Conservation (phyloP, 2,888 invertebrate species). For the Azorinus chamasolen region DNA sequence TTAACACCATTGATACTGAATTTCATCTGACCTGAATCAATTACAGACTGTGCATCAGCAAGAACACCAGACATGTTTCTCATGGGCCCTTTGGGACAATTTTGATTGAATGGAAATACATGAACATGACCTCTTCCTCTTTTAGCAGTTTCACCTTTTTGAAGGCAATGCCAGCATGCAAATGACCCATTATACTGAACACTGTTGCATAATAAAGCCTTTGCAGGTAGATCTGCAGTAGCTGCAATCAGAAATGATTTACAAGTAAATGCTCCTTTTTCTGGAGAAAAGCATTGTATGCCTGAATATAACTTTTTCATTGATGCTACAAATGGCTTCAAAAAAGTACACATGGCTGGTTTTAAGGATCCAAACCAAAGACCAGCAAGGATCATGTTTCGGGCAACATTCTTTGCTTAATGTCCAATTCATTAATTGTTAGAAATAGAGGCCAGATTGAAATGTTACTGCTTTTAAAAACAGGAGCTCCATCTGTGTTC, state of each 20-base stretch:
- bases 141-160: slow-evolving; percentile 31
- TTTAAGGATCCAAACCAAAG: slow-evolving; percentile 29
- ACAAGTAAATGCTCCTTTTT: slow-evolving; percentile 20
- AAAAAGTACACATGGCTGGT: slow-evolving; percentile 37
- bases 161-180: slow-evolving; percentile 46
- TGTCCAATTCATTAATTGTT: slow-evolving; percentile 40
- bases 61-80: slow-evolving; percentile 17
- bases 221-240: slow-evolving; percentile 52
- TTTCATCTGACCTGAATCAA: slow-evolving; percentile 16
- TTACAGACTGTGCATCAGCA: slow-evolving; percentile 24
- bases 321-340: slow-evolving; percentile 38
- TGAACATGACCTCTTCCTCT: slow-evolving; percentile 54
- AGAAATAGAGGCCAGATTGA: slow-evolving; percentile 55
- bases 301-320: slow-evolving; percentile 28
- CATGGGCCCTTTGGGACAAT: slow-evolving; percentile 28
- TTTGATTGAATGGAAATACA: slow-evolving; percentile 41
- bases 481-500: slow-evolving; percentile 54
- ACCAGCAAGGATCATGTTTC: slow-evolving; percentile 48
- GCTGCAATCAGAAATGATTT: slow-evolving; percentile 23
- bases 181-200: slow-evolving; percentile 52
- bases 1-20: too few species aligned
- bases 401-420: slow-evolving; percentile 24
- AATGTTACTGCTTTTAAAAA: slow-evolving; percentile 47
- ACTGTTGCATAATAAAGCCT: slow-evolving; percentile 37
- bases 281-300: slow-evolving; percentile 7